Evolutionary conservation across 2,113 vertebrate genomes (phyloP).

Genomic region (Dipodomys merriami): DNA sequence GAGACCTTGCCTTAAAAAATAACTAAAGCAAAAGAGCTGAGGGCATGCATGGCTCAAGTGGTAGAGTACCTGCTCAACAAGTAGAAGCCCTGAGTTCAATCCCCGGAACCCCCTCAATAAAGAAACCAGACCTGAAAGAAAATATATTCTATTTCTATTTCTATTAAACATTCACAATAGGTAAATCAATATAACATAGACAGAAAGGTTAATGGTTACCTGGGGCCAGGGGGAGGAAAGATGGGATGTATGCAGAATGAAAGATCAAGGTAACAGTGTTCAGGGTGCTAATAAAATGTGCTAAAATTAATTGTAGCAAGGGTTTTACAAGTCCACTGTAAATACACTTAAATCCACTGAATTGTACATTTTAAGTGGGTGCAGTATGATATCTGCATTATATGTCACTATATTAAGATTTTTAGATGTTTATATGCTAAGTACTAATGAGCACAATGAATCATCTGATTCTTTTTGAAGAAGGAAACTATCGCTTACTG

Average conservation of each 20-base stretch:
- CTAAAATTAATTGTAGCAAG: not conserved
- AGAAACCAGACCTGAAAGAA: not conserved
- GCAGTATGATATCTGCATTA: not conserved
- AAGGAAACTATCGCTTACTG: constrained; percentile 11
- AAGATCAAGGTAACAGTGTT: not conserved
- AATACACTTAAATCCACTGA: not conserved
- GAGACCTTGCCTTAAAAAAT: no score
- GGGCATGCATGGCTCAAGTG: no score
- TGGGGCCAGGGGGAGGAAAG: not conserved
- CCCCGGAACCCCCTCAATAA: not conserved
- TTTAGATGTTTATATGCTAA: not conserved
- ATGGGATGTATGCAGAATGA: not conserved
- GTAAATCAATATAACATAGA: not conserved
- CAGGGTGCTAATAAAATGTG: not conserved
- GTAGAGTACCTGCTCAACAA: no score
- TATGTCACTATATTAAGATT: not conserved
- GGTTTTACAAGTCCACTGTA: not conserved
- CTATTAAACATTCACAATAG: not conserved
- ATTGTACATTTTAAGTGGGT: not conserved
- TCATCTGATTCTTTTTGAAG: not conserved
- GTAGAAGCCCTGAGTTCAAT: no score
- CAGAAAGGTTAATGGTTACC: not conserved
- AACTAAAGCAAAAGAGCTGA: no score
- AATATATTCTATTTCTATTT: not conserved
- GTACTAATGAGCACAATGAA: not conserved